Evolutionary conservation across 2,113 vertebrate species (phyloP), one percentile per base, ranked within the genome.

Genomic region (Limanda limanda): DNA sequence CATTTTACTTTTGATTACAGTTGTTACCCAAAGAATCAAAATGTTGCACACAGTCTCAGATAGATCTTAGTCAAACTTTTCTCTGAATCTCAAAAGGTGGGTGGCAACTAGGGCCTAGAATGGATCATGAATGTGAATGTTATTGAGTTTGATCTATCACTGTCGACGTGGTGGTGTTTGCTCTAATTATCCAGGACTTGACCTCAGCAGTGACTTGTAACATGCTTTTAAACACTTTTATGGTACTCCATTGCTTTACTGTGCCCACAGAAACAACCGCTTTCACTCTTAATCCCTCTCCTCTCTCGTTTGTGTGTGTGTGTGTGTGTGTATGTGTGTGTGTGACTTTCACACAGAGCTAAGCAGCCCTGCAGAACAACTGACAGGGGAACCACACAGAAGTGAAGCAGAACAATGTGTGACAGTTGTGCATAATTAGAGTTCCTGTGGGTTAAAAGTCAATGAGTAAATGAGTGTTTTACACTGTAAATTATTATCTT

Each of bases 221-320:
- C 67, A 68, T 69, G 37, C 65, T 62, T 86, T 78, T 27, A 58
- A 81, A 78, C 48, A 81, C 64, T n/a, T 78, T 62, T n/a, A 70
- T 37, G 18, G 48, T 45, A 64, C 20, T 64, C 18, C 24, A 31
- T 31, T 31, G 6, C 31, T 31, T 6, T 31, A 6, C 31, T 31
- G 31, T 31, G 31, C 31, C 6, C 31, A 31, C 31, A 31, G 31
- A 31, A 31, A 31, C 31, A 7, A 31, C 31, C 31, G 31, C 31
- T 31, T 31, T 31, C 31, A 31, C 31, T 31, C 31, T 31, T 7
- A 31, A 31, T 31, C 31, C 31, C 31, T 31, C 31, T 31, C 31
- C 31, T 31, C 31, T 31, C 6, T 7, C 67, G 23, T 47, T 56
- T n/a, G 20, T 60, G 35, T 67, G 21, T 69, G 40, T 47, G 35